These are phyloP conservation scores for Escarpia spicata DNA, from an alignment of 2,888 invertebrate species.

Conservation along the genomic window DNA sequence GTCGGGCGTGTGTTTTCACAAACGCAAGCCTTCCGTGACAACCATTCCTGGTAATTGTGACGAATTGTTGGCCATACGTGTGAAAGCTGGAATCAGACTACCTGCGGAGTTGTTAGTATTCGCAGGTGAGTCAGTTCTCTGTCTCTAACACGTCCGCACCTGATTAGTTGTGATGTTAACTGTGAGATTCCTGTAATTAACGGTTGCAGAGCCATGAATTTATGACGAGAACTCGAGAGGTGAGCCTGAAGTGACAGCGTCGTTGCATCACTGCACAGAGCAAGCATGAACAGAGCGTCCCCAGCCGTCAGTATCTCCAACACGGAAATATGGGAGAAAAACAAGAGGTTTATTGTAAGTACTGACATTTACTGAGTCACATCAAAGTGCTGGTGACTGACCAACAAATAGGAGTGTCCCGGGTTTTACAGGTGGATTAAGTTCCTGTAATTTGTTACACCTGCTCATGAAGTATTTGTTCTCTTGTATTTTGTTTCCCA, in stretches of 20 bases:
- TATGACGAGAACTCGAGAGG: neutral
- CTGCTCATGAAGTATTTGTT: no score
- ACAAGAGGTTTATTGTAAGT: conserved; percentile 26
- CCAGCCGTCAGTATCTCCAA: conserved; percentile 17
- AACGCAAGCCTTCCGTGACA: neutral
- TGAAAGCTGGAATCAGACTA: neutral
- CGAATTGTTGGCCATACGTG: neutral
- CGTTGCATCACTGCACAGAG: neutral
- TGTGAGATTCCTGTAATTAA: neutral
- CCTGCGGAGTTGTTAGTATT: neutral
- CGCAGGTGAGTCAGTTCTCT: neutral
- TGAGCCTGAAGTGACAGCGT: neutral
- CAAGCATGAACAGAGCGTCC: neutral
- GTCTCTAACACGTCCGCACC: neutral
- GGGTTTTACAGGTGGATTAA: neutral
- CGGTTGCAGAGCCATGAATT: neutral
- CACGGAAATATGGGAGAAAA: conserved; percentile 20
- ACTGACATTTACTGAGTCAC: neutral
- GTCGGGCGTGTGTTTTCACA: neutral
- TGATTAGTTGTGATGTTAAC: neutral
- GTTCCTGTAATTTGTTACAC: neutral
- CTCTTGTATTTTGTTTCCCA: neutral
- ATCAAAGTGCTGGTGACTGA: neutral
- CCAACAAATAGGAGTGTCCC: neutral
- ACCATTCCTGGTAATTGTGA: neutral